Evolutionary conservation across 2,113 vertebrate species (phyloP).

Genomic region (Equus quagga): DNA sequence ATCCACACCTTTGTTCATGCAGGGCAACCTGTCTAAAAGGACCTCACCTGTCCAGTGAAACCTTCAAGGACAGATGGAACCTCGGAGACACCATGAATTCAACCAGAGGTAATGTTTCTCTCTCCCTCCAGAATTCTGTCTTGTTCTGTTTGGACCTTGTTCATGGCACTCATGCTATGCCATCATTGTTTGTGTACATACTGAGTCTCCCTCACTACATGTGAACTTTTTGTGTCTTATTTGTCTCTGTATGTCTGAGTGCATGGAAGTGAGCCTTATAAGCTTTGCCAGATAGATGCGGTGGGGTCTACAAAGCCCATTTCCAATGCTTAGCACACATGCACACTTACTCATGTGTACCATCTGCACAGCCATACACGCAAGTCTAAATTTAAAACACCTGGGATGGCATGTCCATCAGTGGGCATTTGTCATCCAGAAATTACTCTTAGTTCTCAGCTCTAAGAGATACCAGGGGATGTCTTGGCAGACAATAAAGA

Average conservation of each 20-base stretch:
- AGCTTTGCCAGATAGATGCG: neutral
- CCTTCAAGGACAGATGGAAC: neutral
- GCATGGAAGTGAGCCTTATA: neutral
- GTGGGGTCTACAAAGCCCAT: neutral
- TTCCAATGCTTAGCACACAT: neutral
- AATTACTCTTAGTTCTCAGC: conserved; percentile 16
- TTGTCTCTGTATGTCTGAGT: neutral
- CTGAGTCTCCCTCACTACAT: neutral
- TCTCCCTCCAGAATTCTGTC: neutral
- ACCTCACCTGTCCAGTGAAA: neutral
- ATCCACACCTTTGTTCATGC: neutral
- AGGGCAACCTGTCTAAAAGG: neutral
- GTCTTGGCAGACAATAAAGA: neutral
- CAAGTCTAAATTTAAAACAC: neutral
- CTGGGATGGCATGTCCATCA: neutral
- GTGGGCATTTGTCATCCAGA: neutral
- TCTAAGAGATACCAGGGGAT: neutral
- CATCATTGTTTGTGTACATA: neutral
- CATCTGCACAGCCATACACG: neutral
- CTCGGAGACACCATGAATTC: neutral
- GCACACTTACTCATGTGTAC: neutral
- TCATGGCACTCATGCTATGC: neutral
- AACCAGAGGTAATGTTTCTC: neutral
- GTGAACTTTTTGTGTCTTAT: neutral
- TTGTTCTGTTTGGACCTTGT: neutral